Conservation (phyloP, 2,888 invertebrate species). For the Lycia hirtaria region DNA sequence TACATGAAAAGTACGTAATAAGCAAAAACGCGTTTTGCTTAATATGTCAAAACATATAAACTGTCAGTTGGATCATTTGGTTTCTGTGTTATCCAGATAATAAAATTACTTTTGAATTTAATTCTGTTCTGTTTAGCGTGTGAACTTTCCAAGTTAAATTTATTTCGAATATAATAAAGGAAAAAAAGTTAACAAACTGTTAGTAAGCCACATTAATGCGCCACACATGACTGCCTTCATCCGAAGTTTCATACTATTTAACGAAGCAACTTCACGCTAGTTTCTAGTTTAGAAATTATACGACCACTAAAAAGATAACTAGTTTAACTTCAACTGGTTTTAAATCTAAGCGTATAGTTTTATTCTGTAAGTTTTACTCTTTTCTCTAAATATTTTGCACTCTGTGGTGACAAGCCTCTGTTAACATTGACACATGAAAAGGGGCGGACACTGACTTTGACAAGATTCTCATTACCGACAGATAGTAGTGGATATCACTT, state of each 20-base stretch:
- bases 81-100: no score
- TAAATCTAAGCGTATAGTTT: background rate
- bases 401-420: no score
- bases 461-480: no score
- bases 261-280: conserved; percentile 2
- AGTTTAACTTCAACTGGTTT: conserved; percentile 2
- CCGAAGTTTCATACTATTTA: conserved; percentile 6
- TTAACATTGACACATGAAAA: no score
- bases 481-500: no score
- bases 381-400: background rate
- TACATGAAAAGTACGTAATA: no score
- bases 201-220: conserved; percentile 3
- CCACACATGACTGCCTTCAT: conserved; percentile 7
- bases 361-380: background rate
- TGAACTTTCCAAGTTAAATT: background rate
- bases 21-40: no score
- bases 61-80: no score
- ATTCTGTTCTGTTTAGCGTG: background rate
- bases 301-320: conserved; percentile 12
- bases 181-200: background rate
- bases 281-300: conserved; percentile 12
- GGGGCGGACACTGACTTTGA: no score
- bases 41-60: no score
- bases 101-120: background rate
- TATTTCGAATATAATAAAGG: background rate